Evolutionary conservation across 2,888 invertebrate species (phyloP), one percentile per base, ranked within the genome.

Genomic region (Caenorhabditis virilis): DNA sequence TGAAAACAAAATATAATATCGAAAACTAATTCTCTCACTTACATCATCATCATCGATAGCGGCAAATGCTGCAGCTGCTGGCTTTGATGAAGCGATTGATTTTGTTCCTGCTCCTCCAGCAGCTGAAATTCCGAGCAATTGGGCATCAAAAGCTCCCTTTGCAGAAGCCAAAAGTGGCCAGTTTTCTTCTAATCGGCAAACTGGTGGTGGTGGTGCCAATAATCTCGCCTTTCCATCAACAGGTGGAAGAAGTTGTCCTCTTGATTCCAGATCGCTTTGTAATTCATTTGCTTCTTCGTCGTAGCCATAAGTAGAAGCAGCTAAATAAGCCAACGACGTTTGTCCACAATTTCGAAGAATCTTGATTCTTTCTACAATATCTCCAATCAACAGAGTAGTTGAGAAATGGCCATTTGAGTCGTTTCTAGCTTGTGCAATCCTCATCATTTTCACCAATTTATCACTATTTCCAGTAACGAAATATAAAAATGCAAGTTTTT

Each of bases 341-440:
- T 82, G 82, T 16, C 84, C 85, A 20, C 76, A 73, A 39, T 61
- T 72, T 85, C 90, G 90, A 54, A 94, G 86, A 66, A 95, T 84
- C 78, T 90, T 89, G 0, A 95, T 90, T 33, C 94, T 88, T 85
- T 98, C 97, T 41, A 88, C 87, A 16, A 94, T 89, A 85, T 98
- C 97, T 0, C 97, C 97, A 1, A 98, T 85, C 18, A 92, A 86
- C 69, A 99, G 85, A 0, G 95, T 93, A 1, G 92, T 95, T 84
- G 95, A 95, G 87, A 92, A 98, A 84, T 98, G 97, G 0, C 95
- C 92, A 2, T 95, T 94, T 1, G 90, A 89, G 82, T 98, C 98
- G 85, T 95, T 95, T 13, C 98, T 88, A 48, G 98, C 95, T 86
- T 97, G 97, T 0, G 98, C 97, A 66, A 98, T 98, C 86, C 95